phyloP scores from a whole-genome alignment of 92 coral and sea anemone genomes.

The Desmophyllum pertusum region DNA sequence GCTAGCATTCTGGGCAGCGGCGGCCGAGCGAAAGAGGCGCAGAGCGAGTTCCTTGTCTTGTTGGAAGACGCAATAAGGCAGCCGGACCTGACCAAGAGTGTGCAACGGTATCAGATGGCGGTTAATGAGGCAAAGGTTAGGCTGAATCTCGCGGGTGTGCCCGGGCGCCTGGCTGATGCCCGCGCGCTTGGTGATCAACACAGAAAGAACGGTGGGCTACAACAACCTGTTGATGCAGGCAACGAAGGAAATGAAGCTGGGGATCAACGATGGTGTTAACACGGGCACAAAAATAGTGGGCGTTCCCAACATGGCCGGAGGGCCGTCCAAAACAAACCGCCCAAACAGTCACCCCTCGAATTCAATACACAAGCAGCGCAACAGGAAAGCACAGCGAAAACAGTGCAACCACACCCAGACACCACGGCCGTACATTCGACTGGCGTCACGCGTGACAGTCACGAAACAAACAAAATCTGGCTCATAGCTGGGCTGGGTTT shows the following conservation, averaged over 20 bases:
- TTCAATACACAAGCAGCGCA: background rate
- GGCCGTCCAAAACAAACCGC: background rate
- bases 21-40: background rate
- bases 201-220: background rate
- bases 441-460: too few relatives aligned
- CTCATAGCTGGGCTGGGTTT: too few relatives aligned
- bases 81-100: slow-evolving; percentile 1
- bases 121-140: background rate
- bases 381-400: too few relatives aligned
- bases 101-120: background rate
- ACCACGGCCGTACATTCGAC: too few relatives aligned
- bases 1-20: background rate
- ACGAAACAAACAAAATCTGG: too few relatives aligned
- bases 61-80: background rate
- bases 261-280: background rate
- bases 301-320: background rate
- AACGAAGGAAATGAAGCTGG: background rate
- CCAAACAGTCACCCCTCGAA: background rate
- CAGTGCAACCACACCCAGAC: too few relatives aligned
- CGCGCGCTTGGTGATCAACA: slow-evolving; percentile 7
- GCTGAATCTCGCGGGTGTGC: background rate
- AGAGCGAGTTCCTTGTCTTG: background rate
- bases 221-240: slow-evolving; percentile 7
- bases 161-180: slow-evolving; percentile 2
- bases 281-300: background rate